These are phyloP conservation scores for Amphimallon solstitiale DNA, from an alignment of 2,888 invertebrate genomes.

Conservation along the genomic window DNA sequence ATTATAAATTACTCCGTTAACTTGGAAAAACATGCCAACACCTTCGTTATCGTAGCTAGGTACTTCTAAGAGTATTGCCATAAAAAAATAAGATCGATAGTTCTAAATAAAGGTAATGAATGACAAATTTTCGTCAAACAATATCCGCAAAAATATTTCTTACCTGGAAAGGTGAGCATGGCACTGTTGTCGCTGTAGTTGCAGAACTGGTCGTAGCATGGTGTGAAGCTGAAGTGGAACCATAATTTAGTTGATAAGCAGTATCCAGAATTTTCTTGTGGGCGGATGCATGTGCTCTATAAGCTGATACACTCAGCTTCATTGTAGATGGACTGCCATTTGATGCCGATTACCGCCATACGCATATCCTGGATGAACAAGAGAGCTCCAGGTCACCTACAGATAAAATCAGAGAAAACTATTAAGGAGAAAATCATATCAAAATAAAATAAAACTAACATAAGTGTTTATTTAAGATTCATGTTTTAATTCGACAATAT, in stretches of 20 bases:
- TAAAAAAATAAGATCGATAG: no score
- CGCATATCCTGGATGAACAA: constrained; percentile 42
- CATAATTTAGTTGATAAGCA: constrained; percentile 80
- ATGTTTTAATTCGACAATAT: no score
- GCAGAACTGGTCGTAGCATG: constrained; percentile 61
- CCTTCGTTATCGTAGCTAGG: no score
- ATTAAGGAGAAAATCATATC: constrained; percentile 24
- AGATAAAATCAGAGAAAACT: constrained; percentile 37
- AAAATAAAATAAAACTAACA: no score
- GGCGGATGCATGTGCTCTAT: constrained; percentile 88
- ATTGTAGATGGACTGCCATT: constrained; percentile 60
- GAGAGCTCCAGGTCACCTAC: constrained; percentile 45
- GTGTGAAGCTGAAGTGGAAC: constrained; percentile 74
- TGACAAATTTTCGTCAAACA: no score
- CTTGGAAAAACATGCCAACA: no score
- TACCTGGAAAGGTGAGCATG: constrained; percentile 47
- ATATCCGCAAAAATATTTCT: not conserved
- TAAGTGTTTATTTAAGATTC: no score
- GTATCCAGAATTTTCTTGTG: constrained; percentile 87
- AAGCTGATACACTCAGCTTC: constrained; percentile 90
- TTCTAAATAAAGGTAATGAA: no score
- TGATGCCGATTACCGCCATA: constrained; percentile 41
- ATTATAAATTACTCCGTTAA: no score
- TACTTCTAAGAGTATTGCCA: no score
- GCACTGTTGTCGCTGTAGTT: constrained; percentile 28